A percentile compares a stretch with the other conserved stretches of the same genome.
These are phyloP conservation scores for Crocallis elinguaria DNA, from an alignment of 2,888 invertebrate genomes.

Conservation along the genomic window DNA sequence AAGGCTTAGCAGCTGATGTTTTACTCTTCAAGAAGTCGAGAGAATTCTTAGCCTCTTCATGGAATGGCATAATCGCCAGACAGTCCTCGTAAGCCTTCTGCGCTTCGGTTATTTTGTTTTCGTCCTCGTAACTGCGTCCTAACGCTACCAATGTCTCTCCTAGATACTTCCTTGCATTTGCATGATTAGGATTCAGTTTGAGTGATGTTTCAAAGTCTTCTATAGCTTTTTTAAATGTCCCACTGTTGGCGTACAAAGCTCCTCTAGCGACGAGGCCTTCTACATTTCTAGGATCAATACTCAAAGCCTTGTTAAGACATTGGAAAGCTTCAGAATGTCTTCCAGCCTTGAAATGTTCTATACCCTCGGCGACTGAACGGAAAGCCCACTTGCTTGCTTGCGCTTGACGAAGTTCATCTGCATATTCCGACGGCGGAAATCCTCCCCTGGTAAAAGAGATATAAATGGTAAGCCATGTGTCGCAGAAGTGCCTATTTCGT, in stretches of 20 bases:
- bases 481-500: no score
- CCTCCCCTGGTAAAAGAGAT: conserved; percentile 83
- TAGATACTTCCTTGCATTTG: conserved; percentile 97
- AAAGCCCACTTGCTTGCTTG: conserved; percentile 98
- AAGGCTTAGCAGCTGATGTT: conserved; percentile 80
- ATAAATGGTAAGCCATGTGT: conserved; percentile 2
- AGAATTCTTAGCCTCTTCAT: conserved; percentile 94
- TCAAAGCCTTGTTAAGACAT: conserved; percentile 96
- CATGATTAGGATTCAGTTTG: conserved; percentile 94
- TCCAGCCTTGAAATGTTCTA: conserved; percentile 96
- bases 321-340: conserved; percentile 97
- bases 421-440: conserved; percentile 92
- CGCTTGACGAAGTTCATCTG: conserved; percentile 92
- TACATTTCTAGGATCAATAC: conserved; percentile 95
- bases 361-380: conserved; percentile 97
- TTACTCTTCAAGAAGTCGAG: conserved; percentile 92
- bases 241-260: conserved; percentile 96
- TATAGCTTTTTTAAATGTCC: conserved; percentile 96
- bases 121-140: conserved; percentile 94
- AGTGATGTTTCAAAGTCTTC: conserved; percentile 97
- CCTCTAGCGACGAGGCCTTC: conserved; percentile 97
- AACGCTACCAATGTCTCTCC: conserved; percentile 96
- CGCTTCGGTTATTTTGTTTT: conserved; percentile 93
- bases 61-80: conserved; percentile 92
- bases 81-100: conserved; percentile 94